Evolutionary conservation across 2,888 invertebrate genomes (phyloP).

Genomic region (Linnaemya vulpina): DNA sequence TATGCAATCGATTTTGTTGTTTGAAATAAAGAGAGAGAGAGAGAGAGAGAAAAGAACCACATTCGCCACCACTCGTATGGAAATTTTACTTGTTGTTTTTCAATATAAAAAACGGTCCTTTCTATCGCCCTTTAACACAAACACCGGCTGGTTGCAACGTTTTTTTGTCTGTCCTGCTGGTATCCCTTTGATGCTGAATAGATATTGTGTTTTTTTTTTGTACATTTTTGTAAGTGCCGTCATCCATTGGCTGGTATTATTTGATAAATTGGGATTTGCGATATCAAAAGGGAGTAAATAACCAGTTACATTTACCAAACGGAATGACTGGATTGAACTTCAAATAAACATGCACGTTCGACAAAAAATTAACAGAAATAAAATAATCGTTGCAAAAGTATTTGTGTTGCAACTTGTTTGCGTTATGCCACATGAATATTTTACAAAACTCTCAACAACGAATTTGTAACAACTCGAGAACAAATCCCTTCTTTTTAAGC

Average conservation of each 20-base stretch:
- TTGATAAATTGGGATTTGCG: conserved; percentile 38
- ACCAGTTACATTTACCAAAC: conserved; percentile 62
- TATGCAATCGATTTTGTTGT: conserved; percentile 58
- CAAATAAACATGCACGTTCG: neutral
- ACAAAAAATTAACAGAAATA: conserved; percentile 8
- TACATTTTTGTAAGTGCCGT: neutral
- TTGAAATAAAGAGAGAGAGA: conserved; percentile 29
- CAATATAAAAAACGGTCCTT: neutral
- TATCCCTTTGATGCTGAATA: conserved; percentile 52
- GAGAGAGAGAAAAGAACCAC: neutral
- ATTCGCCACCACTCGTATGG: neutral
- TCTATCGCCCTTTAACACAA: conserved; percentile 13
- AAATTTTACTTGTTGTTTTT: conserved; percentile 27
- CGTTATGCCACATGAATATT: conserved; percentile 30
- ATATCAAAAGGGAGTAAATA: conserved; percentile 54
- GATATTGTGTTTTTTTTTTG: conserved; percentile 2
- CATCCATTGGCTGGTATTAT: conserved; percentile 25
- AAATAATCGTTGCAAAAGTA: conserved; percentile 29
- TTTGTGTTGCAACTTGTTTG: conserved; percentile 3
- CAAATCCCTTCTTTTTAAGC: conserved; percentile 22
- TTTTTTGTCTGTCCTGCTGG: neutral
- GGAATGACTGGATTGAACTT: conserved; percentile 43
- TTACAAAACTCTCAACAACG: neutral
- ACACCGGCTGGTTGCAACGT: neutral
- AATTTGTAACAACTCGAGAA: neutral